These are phyloP conservation scores for Thamnophis elegans DNA, from an alignment of 2,797 vertebrate genomes.

Conservation along the genomic window DNA sequence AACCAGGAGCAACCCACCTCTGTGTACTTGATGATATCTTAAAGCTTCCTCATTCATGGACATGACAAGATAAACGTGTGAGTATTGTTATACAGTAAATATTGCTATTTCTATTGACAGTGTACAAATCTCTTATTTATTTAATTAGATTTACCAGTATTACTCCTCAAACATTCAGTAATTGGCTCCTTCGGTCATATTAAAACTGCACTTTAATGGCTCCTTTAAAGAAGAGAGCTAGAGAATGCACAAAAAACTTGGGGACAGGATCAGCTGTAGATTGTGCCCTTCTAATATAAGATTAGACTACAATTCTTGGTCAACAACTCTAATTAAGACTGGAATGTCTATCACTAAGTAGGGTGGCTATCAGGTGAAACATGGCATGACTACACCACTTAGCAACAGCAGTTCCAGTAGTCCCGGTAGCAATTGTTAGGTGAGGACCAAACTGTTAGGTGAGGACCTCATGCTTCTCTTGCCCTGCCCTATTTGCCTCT, in stretches of 20 bases:
- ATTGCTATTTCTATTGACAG: background rate
- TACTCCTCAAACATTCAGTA: background rate
- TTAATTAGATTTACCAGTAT: background rate
- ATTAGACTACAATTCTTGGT: background rate
- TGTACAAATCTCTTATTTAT: background rate
- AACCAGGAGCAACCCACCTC: too few species aligned
- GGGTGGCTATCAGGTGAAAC: background rate
- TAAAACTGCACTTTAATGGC: background rate
- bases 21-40: background rate
- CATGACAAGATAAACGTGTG: background rate
- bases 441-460: background rate
- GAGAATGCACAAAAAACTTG: background rate
- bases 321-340: background rate
- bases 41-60: background rate
- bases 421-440: background rate
- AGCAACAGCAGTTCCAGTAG: background rate
- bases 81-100: background rate
- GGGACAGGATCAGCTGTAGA: background rate
- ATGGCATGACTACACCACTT: background rate
- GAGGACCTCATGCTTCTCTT: background rate
- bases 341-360: background rate
- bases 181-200: background rate
- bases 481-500: background rate
- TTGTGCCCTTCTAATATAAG: background rate
- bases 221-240: background rate